Evolutionary conservation across 2,888 invertebrate species (phyloP).

Genomic region (Sturmia bella): DNA sequence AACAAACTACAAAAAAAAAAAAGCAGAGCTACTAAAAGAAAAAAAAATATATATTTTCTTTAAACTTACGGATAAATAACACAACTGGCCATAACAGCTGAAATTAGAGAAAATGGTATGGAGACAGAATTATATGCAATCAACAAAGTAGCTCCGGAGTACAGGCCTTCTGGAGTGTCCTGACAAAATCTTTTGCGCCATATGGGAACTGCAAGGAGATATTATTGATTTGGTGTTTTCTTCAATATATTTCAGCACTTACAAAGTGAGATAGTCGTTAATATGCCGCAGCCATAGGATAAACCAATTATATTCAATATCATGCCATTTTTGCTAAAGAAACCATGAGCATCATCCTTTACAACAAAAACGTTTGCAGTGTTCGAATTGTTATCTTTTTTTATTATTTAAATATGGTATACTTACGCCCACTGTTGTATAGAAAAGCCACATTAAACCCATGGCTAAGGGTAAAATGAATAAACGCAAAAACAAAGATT

Average conservation of each 20-base stretch:
- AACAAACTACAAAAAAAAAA: slow-evolving; percentile 74
- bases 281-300: slow-evolving; percentile 80
- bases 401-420: not conserved
- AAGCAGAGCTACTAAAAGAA: too few species aligned
- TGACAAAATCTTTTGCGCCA: slow-evolving; percentile 96
- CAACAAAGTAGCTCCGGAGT: slow-evolving; percentile 92
- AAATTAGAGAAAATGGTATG: slow-evolving; percentile 90
- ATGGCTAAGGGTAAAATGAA: slow-evolving; percentile 89
- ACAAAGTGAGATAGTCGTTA: slow-evolving; percentile 80
- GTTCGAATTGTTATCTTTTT: too few species aligned
- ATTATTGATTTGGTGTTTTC: not conserved
- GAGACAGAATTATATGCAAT: slow-evolving; percentile 91
- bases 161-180: slow-evolving; percentile 93
- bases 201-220: slow-evolving; percentile 85
- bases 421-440: slow-evolving; percentile 82
- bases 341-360: slow-evolving; percentile 81
- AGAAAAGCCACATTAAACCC: slow-evolving; percentile 90
- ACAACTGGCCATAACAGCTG: slow-evolving; percentile 87
- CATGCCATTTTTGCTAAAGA: slow-evolving; percentile 81
- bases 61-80: slow-evolving; percentile 88
- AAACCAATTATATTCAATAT: slow-evolving; percentile 80
- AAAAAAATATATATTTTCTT: too few species aligned
- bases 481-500: slow-evolving; percentile 89
- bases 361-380: not conserved
- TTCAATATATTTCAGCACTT: slow-evolving; percentile 53